These are phyloP conservation scores for Mesocricetus auratus DNA, from an alignment of 2,113 vertebrate genomes.

Conservation along the genomic window DNA sequence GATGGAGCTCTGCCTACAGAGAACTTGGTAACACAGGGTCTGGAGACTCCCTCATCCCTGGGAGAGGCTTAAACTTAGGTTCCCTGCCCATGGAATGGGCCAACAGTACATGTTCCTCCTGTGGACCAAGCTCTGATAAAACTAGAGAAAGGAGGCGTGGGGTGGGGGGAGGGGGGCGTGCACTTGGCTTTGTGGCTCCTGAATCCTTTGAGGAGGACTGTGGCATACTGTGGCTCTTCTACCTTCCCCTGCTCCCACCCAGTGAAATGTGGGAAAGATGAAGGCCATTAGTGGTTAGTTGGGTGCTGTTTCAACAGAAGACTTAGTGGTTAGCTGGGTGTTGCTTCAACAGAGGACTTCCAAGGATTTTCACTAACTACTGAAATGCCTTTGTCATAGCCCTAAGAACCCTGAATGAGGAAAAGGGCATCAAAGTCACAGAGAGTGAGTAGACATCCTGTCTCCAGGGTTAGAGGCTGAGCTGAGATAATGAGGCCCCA, in stretches of 20 bases:
- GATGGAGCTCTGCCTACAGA: background rate
- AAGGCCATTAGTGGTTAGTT: background rate
- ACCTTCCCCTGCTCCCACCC: background rate
- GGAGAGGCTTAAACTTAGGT: background rate
- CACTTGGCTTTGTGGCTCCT: background rate
- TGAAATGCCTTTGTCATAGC: background rate
- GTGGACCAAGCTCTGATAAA: background rate
- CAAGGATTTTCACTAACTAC: background rate
- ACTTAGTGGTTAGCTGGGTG: background rate
- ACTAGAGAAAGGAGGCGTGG: background rate
- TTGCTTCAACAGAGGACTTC: background rate
- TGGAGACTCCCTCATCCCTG: background rate
- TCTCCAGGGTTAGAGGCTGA: background rate
- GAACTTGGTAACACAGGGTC: background rate
- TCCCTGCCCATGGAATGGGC: background rate
- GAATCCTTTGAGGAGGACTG: background rate
- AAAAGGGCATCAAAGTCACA: too few relatives aligned
- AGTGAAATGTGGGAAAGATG: background rate
- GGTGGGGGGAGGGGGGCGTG: too few relatives aligned
- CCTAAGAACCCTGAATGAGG: background rate
- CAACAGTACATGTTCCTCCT: background rate
- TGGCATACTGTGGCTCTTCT: background rate
- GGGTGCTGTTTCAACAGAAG: background rate
- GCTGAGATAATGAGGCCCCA: background rate
- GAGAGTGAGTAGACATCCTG: too few relatives aligned